Conservation (phyloP, 1,140 invertebrate genomes). For the Cephus cinctus region DNA sequence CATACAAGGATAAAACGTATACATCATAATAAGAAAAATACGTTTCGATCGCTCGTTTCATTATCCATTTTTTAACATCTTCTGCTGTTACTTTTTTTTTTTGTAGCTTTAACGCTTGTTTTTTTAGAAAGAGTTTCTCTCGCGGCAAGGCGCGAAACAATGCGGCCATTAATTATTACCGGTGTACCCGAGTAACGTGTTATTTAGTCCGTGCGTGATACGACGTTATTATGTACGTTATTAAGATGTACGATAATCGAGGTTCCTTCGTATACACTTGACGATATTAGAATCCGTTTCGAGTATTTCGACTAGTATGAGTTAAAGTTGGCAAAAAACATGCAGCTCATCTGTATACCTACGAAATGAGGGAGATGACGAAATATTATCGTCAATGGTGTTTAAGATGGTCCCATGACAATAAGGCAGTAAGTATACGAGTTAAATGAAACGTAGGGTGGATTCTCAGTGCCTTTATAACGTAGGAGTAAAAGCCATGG, state of each 20-base stretch:
- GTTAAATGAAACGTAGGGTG: not conserved
- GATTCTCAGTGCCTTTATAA: constrained; percentile 15
- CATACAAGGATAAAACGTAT: not conserved
- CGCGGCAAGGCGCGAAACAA: constrained; percentile 21
- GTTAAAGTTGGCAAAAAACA: too few species aligned
- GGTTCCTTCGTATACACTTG: too few species aligned
- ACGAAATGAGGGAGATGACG: too few species aligned
- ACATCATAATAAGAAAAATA: not conserved
- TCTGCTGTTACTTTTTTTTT: constrained; percentile 2
- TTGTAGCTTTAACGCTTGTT: not conserved
- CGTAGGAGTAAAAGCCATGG: constrained; percentile 14
- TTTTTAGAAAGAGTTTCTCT: too few species aligned
- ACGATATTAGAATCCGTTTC: too few species aligned
- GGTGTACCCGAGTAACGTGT: constrained; percentile 21
- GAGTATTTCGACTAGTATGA: too few species aligned
- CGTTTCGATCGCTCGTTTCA: constrained; percentile 7
- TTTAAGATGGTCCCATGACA: too few species aligned
- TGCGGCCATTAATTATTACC: constrained; percentile 22
- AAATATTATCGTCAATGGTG: too few species aligned
- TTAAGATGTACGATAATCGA: constrained; percentile 32
- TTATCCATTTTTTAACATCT: constrained; percentile 9
- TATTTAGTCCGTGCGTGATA: constrained; percentile 32
- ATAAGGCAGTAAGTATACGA: not conserved
- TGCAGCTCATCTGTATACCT: too few species aligned
- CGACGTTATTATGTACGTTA: constrained; percentile 30